Percentiles rank a stretch among this genome's conserved stretches.
These are phyloP conservation scores for Tromatobia lineatoria DNA, from an alignment of 2,888 invertebrate genomes.

Conservation along the genomic window DNA sequence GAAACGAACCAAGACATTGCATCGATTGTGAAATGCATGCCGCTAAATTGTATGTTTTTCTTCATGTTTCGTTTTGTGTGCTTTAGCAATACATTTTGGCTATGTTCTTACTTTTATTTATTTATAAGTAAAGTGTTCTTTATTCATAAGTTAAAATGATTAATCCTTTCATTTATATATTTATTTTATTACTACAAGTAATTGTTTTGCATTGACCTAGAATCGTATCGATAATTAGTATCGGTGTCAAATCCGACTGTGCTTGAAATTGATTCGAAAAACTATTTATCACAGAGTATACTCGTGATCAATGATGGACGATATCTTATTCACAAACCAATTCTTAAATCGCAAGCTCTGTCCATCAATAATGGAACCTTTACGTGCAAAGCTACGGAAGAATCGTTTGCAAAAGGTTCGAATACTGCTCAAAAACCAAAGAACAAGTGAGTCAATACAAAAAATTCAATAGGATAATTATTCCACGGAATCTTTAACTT, in stretches of 20 bases:
- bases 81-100: background rate
- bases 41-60: background rate
- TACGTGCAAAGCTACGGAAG: conserved; percentile 79
- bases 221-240: background rate
- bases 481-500: background rate
- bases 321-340: conserved; percentile 84
- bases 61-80: background rate
- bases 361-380: conserved; percentile 86
- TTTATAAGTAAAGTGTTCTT: background rate
- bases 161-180: background rate
- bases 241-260: background rate
- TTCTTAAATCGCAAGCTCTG: conserved; percentile 85
- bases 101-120: background rate
- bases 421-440: conserved; percentile 36
- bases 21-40: background rate
- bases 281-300: conserved; percentile 79
- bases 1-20: background rate
- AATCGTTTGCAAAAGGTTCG: conserved; percentile 24
- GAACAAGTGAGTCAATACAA: conserved; percentile 55
- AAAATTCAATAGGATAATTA: background rate
- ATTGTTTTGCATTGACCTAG: background rate
- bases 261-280: background rate
- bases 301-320: conserved; percentile 85
- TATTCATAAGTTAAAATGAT: background rate
- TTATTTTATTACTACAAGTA: background rate